phyloP scores from a whole-genome alignment of 2,888 invertebrate species.

The Plutella xylostella region DNA sequence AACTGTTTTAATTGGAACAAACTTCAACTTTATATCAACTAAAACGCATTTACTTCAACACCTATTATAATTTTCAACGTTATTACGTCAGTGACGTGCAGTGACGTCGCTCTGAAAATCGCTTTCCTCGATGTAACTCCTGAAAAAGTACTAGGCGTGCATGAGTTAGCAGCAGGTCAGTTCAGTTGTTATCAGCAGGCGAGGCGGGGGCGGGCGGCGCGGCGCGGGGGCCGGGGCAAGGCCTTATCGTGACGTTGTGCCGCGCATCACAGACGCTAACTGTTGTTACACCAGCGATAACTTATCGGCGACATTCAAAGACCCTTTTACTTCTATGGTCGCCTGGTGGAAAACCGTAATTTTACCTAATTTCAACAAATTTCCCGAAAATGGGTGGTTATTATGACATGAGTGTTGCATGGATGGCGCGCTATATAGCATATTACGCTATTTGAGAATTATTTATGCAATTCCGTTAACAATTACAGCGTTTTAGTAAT shows the following conservation, averaged over 20 bases:
- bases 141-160: conserved; percentile 64
- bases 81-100: conserved; percentile 6
- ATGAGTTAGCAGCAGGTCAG: conserved; percentile 43
- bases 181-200: conserved; percentile 54
- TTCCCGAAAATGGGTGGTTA: too few species aligned
- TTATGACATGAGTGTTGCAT: too few species aligned
- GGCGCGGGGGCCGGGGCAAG: conserved; percentile 25
- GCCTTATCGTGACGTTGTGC: conserved; percentile 36
- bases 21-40: too few species aligned
- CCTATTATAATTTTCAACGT: too few species aligned
- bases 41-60: too few species aligned
- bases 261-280: conserved; percentile 31
- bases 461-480: too few species aligned
- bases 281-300: conserved; percentile 37
- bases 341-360: conserved; percentile 36
- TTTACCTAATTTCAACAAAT: conserved; percentile 31
- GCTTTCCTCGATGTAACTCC: conserved; percentile 39
- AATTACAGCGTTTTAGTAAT: too few species aligned
- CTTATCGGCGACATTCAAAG: conserved; percentile 37
- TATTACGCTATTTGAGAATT: too few species aligned
- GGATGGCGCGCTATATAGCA: too few species aligned
- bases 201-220: conserved; percentile 21
- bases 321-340: conserved; percentile 3
- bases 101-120: conserved; percentile 39
- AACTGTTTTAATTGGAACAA: too few species aligned